These are phyloP conservation scores for Rotaria socialis DNA, from an alignment of 2,888 invertebrate species.

Conservation along the genomic window DNA sequence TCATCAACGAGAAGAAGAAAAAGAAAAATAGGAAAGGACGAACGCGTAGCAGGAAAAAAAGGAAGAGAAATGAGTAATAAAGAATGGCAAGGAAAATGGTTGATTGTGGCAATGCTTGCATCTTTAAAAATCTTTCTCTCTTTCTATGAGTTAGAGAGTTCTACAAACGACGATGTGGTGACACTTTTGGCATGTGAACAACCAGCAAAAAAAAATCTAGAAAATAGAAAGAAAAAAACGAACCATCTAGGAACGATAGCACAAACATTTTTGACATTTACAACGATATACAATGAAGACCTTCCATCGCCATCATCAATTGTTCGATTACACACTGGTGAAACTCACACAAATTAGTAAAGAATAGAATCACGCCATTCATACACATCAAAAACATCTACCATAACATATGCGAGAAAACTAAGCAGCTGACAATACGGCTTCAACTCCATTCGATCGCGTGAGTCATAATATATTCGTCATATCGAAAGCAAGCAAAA, in stretches of 20 bases:
- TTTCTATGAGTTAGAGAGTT: not conserved
- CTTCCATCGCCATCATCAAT: not conserved
- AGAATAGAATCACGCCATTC: not conserved
- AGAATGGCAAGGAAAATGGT: not conserved
- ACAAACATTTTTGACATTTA: not conserved
- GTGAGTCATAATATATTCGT: not conserved
- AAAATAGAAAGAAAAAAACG: not conserved
- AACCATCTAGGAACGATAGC: not conserved
- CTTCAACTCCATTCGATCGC: not conserved
- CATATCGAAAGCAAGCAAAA: not conserved
- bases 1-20: not conserved
- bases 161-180: not conserved
- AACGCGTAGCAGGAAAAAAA: not conserved
- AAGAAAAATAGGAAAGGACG: not conserved
- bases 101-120: constrained; percentile 8
- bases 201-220: not conserved
- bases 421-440: not conserved
- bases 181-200: not conserved
- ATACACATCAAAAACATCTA: not conserved
- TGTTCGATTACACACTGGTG: not conserved
- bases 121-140: not conserved
- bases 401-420: not conserved
- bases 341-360: not conserved
- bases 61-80: not conserved
- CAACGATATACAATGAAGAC: not conserved